A percentile compares a stretch with the other conserved stretches of the same genome.
phyloP scores from a whole-genome alignment of 2,797 vertebrate genomes.

The Leptodactylus fallax region DNA sequence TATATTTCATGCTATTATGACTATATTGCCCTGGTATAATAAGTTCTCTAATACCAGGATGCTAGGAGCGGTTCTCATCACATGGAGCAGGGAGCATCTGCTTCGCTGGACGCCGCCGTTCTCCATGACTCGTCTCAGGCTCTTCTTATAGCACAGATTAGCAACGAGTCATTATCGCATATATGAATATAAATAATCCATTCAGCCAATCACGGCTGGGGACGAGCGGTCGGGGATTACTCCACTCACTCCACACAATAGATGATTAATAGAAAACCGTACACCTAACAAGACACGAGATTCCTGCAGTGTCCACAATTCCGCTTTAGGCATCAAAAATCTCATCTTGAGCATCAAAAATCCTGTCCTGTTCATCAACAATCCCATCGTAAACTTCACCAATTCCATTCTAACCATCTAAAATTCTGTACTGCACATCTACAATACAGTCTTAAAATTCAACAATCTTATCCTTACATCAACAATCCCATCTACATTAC shows the following conservation, averaged over 20 bases:
- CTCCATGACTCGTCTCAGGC: background rate
- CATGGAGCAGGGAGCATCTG: background rate
- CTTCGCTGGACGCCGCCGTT: background rate
- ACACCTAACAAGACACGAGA: background rate
- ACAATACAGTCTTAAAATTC: background rate
- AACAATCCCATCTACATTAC: no score
- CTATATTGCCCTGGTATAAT: background rate
- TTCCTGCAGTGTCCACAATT: background rate
- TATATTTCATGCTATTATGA: no score
- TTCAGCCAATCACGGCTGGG: background rate
- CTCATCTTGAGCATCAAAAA: background rate
- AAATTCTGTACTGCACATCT: no score
- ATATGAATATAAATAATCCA: background rate
- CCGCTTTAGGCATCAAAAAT: background rate
- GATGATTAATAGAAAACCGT: background rate
- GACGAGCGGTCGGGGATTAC: background rate
- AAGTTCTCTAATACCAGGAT: background rate
- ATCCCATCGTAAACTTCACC: background rate
- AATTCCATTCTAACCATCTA: no score
- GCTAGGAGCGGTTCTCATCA: background rate
- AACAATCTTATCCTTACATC: background rate
- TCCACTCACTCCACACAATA: background rate
- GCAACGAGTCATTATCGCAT: background rate
- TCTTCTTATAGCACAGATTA: background rate
- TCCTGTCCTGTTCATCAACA: background rate